phyloP scores from a whole-genome alignment of 2,888 invertebrate genomes.

The Ramazzottius varieornatus region DNA sequence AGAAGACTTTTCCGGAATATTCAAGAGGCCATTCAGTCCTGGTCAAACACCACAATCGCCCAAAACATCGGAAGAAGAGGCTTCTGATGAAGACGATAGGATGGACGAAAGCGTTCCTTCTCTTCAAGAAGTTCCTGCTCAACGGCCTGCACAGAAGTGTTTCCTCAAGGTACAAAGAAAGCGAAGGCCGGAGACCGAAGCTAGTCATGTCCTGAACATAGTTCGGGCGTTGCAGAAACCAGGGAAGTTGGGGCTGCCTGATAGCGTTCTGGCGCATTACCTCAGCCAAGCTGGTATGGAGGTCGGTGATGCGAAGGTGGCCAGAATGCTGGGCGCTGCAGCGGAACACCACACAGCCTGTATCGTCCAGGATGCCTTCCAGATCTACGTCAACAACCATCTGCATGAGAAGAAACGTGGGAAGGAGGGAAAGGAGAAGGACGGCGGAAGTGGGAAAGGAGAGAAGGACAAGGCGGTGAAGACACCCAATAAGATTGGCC shows the following conservation, averaged over 20 bases:
- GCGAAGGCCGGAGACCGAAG: neutral
- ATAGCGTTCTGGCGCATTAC: neutral
- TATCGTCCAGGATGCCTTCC: neutral
- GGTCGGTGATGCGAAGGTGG: neutral
- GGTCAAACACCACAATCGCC: too few relatives aligned
- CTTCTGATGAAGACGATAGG: neutral
- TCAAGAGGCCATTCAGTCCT: neutral
- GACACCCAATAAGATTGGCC: too few relatives aligned
- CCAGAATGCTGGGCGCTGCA: neutral
- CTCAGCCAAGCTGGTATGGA: neutral
- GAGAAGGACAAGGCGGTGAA: too few relatives aligned
- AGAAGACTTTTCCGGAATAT: neutral
- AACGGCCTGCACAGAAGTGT: neutral
- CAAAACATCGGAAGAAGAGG: neutral
- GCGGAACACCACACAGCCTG: constrained; percentile 2
- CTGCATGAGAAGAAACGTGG: neutral
- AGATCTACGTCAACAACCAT: neutral
- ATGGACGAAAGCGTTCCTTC: neutral
- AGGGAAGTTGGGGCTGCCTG: neutral
- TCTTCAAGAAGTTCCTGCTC: neutral
- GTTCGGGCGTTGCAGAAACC: neutral
- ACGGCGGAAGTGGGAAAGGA: too few relatives aligned
- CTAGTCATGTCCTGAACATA: neutral
- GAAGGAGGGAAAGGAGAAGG: neutral
- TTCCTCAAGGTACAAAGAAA: neutral